Percentiles rank a stretch among this genome's conserved stretches.
These are phyloP conservation scores for Drosophila micromelanica DNA, from an alignment of 1,140 invertebrate species.

Conservation along the genomic window DNA sequence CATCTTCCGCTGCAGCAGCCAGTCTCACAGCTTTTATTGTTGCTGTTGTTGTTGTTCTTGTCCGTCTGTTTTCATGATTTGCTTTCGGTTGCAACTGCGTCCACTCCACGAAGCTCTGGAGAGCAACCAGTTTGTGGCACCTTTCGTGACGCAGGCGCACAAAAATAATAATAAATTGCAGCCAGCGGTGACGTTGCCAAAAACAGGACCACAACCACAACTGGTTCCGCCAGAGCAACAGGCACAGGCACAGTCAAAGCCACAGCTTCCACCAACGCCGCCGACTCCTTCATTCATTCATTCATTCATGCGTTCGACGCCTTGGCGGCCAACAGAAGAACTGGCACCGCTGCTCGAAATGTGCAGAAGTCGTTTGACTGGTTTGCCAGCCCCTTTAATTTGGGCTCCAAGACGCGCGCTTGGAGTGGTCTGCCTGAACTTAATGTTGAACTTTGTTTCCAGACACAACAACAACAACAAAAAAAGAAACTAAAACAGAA, in stretches of 20 bases:
- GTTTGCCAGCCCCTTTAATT: constrained; percentile 59
- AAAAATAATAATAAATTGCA: constrained; percentile 74
- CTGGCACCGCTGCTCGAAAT: constrained; percentile 64
- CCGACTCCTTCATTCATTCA: constrained; percentile 65
- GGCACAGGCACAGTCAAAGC: constrained; percentile 15
- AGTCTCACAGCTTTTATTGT: constrained; percentile 42
- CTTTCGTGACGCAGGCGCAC: constrained; percentile 68
- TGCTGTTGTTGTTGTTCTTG: constrained; percentile 18
- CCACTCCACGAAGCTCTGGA: constrained; percentile 23
- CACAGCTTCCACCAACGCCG: constrained; percentile 32
- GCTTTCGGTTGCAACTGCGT: constrained; percentile 45
- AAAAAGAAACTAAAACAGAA: constrained; percentile 15
- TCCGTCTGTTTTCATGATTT: constrained; percentile 28
- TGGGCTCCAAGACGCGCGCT: constrained; percentile 29
- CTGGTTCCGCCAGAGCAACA: constrained; percentile 34
- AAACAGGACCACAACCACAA: constrained; percentile 73
- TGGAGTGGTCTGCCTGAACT: constrained; percentile 22
- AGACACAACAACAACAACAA: constrained; percentile 4
- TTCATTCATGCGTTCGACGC: constrained; percentile 72
- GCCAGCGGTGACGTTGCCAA: constrained; percentile 75
- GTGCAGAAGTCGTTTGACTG: constrained; percentile 79
- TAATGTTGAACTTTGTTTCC: constrained; percentile 40
- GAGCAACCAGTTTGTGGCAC: constrained; percentile 52
- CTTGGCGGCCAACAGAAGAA: constrained; percentile 32
- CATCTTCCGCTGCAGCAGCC: constrained; percentile 62